Evolutionary conservation across 2,113 vertebrate species (phyloP).

Genomic region (Oostethus manadensis): DNA sequence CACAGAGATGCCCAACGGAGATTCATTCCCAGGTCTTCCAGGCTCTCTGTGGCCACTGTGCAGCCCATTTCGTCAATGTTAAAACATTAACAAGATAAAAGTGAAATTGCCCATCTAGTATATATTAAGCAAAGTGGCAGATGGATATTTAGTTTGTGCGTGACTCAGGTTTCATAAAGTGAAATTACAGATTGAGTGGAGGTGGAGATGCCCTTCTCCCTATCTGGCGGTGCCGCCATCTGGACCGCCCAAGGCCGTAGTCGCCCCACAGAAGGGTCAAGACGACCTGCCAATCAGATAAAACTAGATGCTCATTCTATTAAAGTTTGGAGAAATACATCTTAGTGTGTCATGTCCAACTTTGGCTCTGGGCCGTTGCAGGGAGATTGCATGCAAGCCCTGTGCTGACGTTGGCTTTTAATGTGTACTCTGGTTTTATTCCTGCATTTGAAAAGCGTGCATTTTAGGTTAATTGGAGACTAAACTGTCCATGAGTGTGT

Average conservation of each 20-base stretch:
- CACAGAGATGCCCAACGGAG: too few species aligned
- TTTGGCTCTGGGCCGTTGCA: too few species aligned
- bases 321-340: not conserved
- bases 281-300: constrained; percentile 19
- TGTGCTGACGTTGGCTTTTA: too few species aligned
- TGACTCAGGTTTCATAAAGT: constrained; percentile 27
- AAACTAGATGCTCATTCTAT: constrained; percentile 15
- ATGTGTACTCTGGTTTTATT: too few species aligned
- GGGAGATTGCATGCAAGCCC: too few species aligned
- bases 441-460: too few species aligned
- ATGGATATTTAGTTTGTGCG: constrained; percentile 22
- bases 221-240: constrained; percentile 48
- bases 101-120: not conserved
- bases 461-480: too few species aligned
- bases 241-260: constrained; percentile 47
- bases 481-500: too few species aligned
- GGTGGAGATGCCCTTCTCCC: constrained; percentile 32
- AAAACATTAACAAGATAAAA: not conserved
- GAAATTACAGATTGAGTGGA: constrained; percentile 47
- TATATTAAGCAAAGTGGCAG: constrained; percentile 1
- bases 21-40: too few species aligned
- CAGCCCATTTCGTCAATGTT: not conserved
- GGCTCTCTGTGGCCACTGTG: too few species aligned
- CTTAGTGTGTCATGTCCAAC: too few species aligned
- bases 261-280: constrained; percentile 50